Conservation (phyloP, 1,140 invertebrate species). For the Tetragonula clypearis region DNA sequence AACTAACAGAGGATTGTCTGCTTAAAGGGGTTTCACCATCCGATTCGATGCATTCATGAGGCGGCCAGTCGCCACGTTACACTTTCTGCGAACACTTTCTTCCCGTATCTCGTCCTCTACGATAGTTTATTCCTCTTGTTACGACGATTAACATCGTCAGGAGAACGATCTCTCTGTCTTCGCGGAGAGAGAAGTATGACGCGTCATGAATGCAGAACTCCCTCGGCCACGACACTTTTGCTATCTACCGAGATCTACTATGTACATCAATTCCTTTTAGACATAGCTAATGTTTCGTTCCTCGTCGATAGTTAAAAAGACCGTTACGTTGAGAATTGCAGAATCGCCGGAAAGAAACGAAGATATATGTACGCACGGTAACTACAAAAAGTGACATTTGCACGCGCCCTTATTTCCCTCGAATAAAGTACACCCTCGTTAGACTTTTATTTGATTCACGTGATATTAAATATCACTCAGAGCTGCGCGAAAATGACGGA, state of each 20-base stretch:
- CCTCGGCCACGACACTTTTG: conserved; percentile 66
- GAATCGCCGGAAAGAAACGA: conserved; percentile 3
- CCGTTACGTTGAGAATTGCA: neutral
- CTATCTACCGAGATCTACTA: conserved; percentile 70
- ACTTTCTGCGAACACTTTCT: neutral
- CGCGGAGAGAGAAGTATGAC: neutral
- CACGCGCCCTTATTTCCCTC: neutral
- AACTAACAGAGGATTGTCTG: conserved; percentile 71
- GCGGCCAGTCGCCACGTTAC: conserved; percentile 3
- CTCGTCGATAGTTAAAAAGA: conserved; percentile 5
- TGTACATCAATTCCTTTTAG: conserved; percentile 78
- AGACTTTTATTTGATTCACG: neutral
- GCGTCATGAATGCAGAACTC: conserved; percentile 60
- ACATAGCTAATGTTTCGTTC: conserved; percentile 65
- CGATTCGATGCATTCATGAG: conserved; percentile 62
- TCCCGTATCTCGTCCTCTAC: neutral
- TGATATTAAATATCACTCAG: no score
- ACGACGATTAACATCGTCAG: no score
- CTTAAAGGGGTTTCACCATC: conserved; percentile 67
- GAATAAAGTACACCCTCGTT: neutral
- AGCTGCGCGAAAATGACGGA: no score
- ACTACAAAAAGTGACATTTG: no score
- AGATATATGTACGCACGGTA: neutral
- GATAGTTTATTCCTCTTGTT: neutral
- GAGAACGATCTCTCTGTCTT: neutral